Conservation (phyloP, 2,113 vertebrate genomes). For the Gnathonemus longibarbis region DNA sequence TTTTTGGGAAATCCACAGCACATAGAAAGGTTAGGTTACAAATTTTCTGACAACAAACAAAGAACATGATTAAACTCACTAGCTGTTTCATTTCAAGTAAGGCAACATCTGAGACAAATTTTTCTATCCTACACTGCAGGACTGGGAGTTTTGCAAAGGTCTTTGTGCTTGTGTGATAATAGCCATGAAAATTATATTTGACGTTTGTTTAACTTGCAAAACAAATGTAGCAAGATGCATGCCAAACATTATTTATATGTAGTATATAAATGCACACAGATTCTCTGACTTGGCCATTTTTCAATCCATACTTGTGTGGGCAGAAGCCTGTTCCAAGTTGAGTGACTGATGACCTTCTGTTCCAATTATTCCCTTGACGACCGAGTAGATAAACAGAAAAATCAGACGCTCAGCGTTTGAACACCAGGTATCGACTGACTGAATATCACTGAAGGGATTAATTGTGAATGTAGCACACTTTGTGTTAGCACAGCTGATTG, state of each 20-base stretch:
- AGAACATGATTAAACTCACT: conserved; percentile 47
- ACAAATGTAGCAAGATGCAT: background rate
- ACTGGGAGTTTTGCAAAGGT: background rate
- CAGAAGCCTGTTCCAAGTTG: background rate
- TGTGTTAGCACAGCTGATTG: background rate
- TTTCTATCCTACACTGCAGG: conserved; percentile 28
- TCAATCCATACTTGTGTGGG: conserved; percentile 3
- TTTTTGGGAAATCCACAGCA: conserved; percentile 44
- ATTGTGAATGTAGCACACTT: background rate
- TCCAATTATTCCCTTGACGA: background rate
- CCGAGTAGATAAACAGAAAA: background rate
- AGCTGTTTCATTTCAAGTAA: conserved; percentile 41
- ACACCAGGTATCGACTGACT: background rate
- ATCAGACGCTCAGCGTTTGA: background rate
- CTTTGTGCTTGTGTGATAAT: background rate
- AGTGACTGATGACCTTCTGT: conserved; percentile 5
- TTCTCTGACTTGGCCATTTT: background rate
- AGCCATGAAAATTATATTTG: background rate
- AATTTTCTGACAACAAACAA: conserved; percentile 56
- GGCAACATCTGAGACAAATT: conserved; percentile 45
- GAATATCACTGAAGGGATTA: background rate
- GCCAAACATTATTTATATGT: conserved; percentile 4
- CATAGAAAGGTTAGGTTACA: conserved; percentile 51
- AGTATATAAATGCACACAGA: background rate
- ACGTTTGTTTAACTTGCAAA: background rate